Base-by-base conservation (phyloP, 2,888 invertebrate genomes). In the Spilarctia lutea region DNA sequence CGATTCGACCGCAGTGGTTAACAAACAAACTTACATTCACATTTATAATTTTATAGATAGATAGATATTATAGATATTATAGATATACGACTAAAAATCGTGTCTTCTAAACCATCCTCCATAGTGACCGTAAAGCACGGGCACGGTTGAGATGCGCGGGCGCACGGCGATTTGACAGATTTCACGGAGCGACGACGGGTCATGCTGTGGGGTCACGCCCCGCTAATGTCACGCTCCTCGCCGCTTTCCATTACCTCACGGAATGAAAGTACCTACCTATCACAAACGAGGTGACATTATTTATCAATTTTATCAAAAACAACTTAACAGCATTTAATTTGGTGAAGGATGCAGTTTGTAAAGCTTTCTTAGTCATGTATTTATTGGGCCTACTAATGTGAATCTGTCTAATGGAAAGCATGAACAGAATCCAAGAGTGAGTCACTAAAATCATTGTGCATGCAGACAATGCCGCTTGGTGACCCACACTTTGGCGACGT, bases 141-240 rank as follows among this genome's bases (percentile, higher is more conserved):
- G 78, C 81, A 80, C 77, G 75, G 85, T 75, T 83, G 75, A 56
- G 75, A 80, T 81, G 91, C 93, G 92, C 92, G 92, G 89, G 92
- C 94, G 93, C 95, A 96, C 95, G 95, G 94, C 95, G 94, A 96
- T 96, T 96, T 95, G 94, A 93, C 94, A 92, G 92, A 92, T 95
- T 93, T 93, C 94, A 95, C 94, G 94, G 91, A 88, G 88, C 88
- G 84, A 83, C 87, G 88, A 83, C 91, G 88, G 94, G 94, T 93
- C 94, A 93, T 93, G 94, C 86, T 86, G 89, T 86, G 89, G 84
- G 94, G 94, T 95, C 94, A 94, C 94, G 94, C 90, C 91, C 87
- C 89, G 91, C 89, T 92, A 89, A 91, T 92, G 94, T 94, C 94
- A 93, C 94, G 93, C 90, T 83, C 78, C 79, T 76, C 80, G 87